Evolutionary conservation across 1,140 invertebrate species (phyloP), one percentile per base, ranked within the genome.

Genomic region (Chelonus insularis): DNA sequence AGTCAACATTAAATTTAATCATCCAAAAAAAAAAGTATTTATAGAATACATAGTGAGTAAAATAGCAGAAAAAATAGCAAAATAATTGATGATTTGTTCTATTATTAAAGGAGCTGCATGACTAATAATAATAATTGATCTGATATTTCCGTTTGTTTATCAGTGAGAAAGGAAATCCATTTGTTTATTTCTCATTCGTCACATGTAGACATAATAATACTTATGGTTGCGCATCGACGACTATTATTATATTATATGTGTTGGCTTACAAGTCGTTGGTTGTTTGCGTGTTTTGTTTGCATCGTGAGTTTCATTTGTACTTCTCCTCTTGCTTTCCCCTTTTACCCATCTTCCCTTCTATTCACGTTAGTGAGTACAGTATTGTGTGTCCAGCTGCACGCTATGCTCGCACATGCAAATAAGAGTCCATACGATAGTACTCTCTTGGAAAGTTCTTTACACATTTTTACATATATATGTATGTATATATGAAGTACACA

Each of bases 261-360:
- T 39, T 14, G 9, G 11, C 11, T 39, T 39, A 39, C 36, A 39
- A 18, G 43, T 45, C 16, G 11, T 4, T 16, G 34, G 41, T 58
- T 58, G 41, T 58, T 71, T 45, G 69, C 69, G 62, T 71, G 69
- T 71, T 71, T 71, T 70, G 62, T 71, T 71, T 71, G 66, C 68
- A n/a, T 48, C 66, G 59, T 18, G 43, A 58, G 56, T 70, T 70
- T 70, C 68, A 67, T 70, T 66, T 71, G 68, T 70, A 65, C 18
- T 5, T 18, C 47, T 20, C 1, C n/a, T 25, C 2, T 2, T 11
- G 3, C 47, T n/a, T 47, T 8, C 16, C 8, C 16, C 43, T 47
- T 39, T 55, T 39, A 0, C 16, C 32, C 52, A 18, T 55, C 52
- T 20, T 39, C 21, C n/a, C n/a, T 18, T 36, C 12, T 18, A 16